These are phyloP conservation scores for Thaumatotibia leucotreta DNA, from an alignment of 1,140 invertebrate species.

Conservation along the genomic window DNA sequence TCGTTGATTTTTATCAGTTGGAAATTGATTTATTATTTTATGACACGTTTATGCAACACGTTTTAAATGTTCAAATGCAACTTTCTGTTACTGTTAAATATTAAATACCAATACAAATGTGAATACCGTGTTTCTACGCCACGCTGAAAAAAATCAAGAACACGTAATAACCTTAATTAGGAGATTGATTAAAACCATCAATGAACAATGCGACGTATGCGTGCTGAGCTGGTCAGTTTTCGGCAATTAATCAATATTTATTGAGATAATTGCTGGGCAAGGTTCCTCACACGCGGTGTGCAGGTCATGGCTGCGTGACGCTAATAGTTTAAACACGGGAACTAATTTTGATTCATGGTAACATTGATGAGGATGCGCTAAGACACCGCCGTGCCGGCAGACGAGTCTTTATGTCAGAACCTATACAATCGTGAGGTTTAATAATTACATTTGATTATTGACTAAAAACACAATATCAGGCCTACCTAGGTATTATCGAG, in stretches of 20 bases:
- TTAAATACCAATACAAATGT: not conserved
- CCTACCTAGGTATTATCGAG: not conserved
- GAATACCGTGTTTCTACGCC: not conserved
- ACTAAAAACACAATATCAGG: not conserved
- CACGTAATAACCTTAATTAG: not conserved
- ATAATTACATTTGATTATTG: not conserved
- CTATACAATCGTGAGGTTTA: conserved; percentile 20
- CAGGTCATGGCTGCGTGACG: conserved; percentile 42
- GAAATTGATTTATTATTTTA: not conserved
- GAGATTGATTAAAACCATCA: not conserved
- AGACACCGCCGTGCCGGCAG: not conserved
- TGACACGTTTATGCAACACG: not conserved
- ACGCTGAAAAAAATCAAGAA: not conserved
- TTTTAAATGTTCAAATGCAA: not conserved
- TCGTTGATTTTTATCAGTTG: not conserved
- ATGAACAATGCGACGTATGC: not conserved
- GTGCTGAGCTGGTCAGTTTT: conserved; percentile 10
- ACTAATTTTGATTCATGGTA: conserved; percentile 21
- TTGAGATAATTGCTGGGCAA: conserved; percentile 30
- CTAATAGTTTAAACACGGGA: conserved; percentile 26
- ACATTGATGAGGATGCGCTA: not conserved
- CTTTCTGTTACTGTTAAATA: not conserved
- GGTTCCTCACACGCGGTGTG: conserved; percentile 21
- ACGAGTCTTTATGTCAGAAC: not conserved
- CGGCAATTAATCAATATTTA: conserved; percentile 19